Evolutionary conservation across 2,113 vertebrate genomes (phyloP), one percentile per base, ranked within the genome.

Genomic region (Sphaerodactylus townsendi): DNA sequence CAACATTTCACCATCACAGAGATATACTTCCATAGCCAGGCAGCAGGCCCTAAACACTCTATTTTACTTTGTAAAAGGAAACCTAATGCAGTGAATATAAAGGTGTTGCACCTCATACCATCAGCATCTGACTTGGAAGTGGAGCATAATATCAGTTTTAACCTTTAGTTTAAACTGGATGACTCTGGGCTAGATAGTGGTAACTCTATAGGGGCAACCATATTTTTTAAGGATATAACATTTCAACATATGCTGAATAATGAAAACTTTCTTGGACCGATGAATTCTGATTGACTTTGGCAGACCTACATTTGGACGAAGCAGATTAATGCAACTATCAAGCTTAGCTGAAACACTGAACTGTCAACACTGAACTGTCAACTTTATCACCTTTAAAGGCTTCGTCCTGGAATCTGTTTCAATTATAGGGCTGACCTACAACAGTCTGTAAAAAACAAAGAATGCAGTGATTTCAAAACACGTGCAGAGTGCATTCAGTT

Each of bases 301-400:
- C 89, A 94, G 74, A 59, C 78, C 77, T 74, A 85, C 37, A 86
- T 91, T 93, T 85, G 85, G 86, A 93, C 88, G 71, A 65, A 85
- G 72, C 35, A 90, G 84, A 90, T 91, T 77, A 92, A 88, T 83
- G 72, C 77, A 23, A 89, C 69, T 85, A 88, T 46, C 1, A 64
- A 87, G 69, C 17, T 89, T 90, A 88, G 84, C 81, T 90, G 88
- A 93, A 94, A 91, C 84, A 48, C 48, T 91, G n/a, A n/a, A 88
- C 75, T 88, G 33, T 89, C 88, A 91, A 90, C 70, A 74, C 82
- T 90, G 87, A 95, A 93, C 89, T 88, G 88, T 84, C 84, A 93
- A 93, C 84, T 93, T 94, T 90, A 89, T 93, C 87, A 94, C 92
- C 89, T 91, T 93, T 91, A 94, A 92, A 90, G 48, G 13, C 10